These are phyloP conservation scores for Athene cunicularia DNA, from an alignment of 2,113 vertebrate species.

Conservation along the genomic window DNA sequence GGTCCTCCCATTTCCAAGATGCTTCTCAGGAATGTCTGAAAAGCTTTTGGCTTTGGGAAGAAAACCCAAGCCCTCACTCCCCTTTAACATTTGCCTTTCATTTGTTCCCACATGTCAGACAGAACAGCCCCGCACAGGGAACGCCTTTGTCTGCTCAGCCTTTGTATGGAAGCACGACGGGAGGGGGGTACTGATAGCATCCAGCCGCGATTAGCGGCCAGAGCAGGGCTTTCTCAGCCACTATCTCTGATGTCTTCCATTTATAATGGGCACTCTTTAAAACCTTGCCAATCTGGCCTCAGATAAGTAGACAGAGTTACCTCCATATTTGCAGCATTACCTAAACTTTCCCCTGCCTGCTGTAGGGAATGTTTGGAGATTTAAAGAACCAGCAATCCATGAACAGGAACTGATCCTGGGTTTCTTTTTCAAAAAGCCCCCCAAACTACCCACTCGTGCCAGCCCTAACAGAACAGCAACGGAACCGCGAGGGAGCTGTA, in stretches of 20 bases:
- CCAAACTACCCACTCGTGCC: accelerated
- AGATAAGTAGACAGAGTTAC: background rate
- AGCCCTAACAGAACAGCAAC: background rate
- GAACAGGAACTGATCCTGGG: background rate
- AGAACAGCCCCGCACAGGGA: background rate
- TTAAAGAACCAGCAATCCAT: background rate
- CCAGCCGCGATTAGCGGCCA: background rate
- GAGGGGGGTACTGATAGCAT: background rate
- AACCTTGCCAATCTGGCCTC: background rate
- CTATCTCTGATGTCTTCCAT: background rate
- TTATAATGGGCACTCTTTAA: background rate
- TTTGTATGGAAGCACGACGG: background rate
- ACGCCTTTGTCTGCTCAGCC: background rate
- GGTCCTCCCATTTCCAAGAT: background rate
- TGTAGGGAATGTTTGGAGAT: background rate
- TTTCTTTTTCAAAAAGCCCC: background rate
- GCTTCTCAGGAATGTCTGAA: background rate
- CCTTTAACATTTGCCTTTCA: background rate
- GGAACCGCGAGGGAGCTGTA: accelerated
- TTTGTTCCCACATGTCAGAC: background rate
- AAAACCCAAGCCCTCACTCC: background rate
- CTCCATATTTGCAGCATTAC: background rate
- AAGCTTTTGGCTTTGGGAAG: background rate
- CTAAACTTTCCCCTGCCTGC: background rate
- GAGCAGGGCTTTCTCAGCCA: background rate